phyloP scores from a whole-genome alignment of 2,888 invertebrate genomes.

The Bimastos eiseni region DNA sequence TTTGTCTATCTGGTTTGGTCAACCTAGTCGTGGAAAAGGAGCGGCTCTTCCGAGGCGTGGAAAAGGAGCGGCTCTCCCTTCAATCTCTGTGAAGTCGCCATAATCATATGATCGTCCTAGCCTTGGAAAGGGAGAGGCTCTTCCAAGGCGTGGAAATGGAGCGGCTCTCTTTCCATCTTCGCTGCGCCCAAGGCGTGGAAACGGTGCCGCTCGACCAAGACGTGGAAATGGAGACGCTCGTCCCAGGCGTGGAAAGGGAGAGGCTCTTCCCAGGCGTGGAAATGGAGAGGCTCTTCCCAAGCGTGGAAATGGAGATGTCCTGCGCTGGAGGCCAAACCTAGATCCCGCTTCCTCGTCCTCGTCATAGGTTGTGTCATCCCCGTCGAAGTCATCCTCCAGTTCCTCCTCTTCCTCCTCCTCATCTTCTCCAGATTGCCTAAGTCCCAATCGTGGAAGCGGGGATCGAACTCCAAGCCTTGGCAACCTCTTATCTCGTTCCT shows the following conservation, averaged over 20 bases:
- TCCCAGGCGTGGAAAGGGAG: constrained; percentile 29
- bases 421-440: background rate
- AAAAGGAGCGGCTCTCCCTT: constrained; percentile 29
- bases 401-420: background rate
- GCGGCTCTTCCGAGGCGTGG: constrained; percentile 32
- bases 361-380: background rate
- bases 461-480: constrained; percentile 28
- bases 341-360: background rate
- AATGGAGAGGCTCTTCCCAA: constrained; percentile 30
- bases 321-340: background rate
- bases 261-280: constrained; percentile 29
- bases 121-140: constrained; percentile 30
- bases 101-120: constrained; percentile 24
- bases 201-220: constrained; percentile 29
- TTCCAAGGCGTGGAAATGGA: constrained; percentile 30
- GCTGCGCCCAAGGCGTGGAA: constrained; percentile 28
- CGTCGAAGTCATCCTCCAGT: background rate
- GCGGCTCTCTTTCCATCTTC: constrained; percentile 18
- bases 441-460: background rate
- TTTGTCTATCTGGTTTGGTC: background rate
- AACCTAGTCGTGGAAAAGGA: constrained; percentile 29
- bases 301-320: constrained; percentile 24
- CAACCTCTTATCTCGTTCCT: constrained; percentile 27
- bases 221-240: constrained; percentile 24
- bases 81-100: background rate